Conservation (phyloP, 30 jellyfish, hydroid and myxozoan species). For the Aurelia sp. region DNA sequence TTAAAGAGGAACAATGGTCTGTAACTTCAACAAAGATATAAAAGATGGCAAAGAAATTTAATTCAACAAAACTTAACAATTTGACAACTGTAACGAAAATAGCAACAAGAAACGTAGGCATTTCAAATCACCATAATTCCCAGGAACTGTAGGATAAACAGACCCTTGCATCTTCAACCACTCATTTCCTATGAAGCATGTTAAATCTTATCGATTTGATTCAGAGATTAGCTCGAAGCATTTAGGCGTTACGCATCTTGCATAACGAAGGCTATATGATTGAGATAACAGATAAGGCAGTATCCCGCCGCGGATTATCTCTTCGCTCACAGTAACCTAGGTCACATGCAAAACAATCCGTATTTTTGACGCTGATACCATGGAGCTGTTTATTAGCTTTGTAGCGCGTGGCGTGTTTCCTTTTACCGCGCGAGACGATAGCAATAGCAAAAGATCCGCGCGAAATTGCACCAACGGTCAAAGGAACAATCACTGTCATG, state of each 20-base stretch:
- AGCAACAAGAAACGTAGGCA: slow-evolving; percentile 18
- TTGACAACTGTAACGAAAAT: not conserved
- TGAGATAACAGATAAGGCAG: slow-evolving; percentile 3
- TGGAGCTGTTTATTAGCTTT: no score
- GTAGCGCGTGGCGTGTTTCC: no score
- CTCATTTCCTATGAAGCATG: slow-evolving; percentile 34
- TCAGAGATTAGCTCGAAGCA: slow-evolving; percentile 15
- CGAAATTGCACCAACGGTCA: no score
- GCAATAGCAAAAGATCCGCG: no score
- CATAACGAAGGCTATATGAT: not conserved
- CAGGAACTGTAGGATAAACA: slow-evolving; percentile 21
- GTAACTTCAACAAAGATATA: not conserved
- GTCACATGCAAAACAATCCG: no score
- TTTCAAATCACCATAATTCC: not conserved
- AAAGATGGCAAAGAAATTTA: not conserved
- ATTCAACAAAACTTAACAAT: not conserved
- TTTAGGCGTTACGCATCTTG: not conserved
- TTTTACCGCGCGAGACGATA: no score
- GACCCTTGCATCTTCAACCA: slow-evolving; percentile 11
- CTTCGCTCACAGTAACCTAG: no score
- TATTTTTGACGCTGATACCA: no score
- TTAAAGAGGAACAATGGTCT: not conserved
- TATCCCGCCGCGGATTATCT: slow-evolving; percentile 32
- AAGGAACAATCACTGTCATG: no score
- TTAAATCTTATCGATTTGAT: slow-evolving; percentile 21